Evolutionary conservation across 2,888 invertebrate genomes (phyloP).

Genomic region (Acheta domesticus): DNA sequence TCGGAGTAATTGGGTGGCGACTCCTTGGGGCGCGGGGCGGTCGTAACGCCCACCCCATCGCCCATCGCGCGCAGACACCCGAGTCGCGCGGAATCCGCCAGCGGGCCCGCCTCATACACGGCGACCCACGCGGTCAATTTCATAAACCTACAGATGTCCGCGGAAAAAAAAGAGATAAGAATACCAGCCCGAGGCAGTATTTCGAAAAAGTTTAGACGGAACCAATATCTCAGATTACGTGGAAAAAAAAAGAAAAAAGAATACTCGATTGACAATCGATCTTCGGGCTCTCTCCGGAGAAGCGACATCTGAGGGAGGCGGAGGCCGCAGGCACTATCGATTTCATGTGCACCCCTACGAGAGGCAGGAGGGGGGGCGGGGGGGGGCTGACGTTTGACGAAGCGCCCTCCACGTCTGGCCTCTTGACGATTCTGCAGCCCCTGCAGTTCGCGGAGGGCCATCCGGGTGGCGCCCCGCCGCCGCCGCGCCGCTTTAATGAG

Average conservation of each 20-base stretch:
- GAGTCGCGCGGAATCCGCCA: too few species aligned
- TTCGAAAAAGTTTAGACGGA: background rate
- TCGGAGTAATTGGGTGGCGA: too few species aligned
- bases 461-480: too few species aligned
- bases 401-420: background rate
- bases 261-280: conserved; percentile 9
- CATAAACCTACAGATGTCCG: too few species aligned
- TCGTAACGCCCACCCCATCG: too few species aligned
- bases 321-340: background rate
- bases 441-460: background rate
- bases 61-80: too few species aligned
- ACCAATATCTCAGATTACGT: conserved; percentile 18
- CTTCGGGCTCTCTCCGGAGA: background rate
- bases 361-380: background rate
- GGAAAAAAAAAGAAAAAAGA: background rate
- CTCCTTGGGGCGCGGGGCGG: too few species aligned
- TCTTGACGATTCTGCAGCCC: background rate
- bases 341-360: background rate
- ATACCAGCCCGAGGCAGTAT: background rate
- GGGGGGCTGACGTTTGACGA: background rate
- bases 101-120: too few species aligned
- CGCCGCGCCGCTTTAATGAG: background rate
- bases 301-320: background rate
- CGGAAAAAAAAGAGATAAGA: too few species aligned
- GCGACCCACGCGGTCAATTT: too few species aligned